These are phyloP conservation scores for Phengaris arion DNA, from an alignment of 2,888 invertebrate species.

Conservation along the genomic window DNA sequence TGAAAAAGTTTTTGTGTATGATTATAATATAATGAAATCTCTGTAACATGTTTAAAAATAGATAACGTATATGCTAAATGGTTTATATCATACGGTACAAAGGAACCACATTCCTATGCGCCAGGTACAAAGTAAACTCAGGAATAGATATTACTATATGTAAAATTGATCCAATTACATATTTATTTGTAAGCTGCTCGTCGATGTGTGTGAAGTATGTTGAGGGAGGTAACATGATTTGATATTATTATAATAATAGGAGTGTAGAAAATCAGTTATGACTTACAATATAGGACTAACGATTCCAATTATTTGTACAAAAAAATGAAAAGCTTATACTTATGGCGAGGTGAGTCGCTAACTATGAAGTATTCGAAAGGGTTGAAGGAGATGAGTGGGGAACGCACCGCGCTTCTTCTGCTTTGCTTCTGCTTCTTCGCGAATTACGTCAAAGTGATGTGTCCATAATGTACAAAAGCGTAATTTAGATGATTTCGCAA, in stretches of 20 bases:
- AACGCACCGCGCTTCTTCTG: too few relatives aligned
- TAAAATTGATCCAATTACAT: not conserved
- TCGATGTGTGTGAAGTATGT: not conserved
- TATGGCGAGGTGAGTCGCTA: too few relatives aligned
- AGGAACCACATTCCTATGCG: not conserved
- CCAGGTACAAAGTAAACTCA: not conserved
- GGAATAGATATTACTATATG: not conserved
- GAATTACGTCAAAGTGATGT: too few relatives aligned
- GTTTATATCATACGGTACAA: not conserved
- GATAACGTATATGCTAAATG: too few relatives aligned
- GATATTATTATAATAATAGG: not conserved
- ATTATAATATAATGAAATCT: too few relatives aligned
- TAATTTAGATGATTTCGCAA: too few relatives aligned
- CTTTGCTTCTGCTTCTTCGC: too few relatives aligned
- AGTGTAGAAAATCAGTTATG: not conserved
- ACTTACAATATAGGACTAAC: not conserved
- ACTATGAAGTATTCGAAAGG: too few relatives aligned
- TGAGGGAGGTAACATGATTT: not conserved
- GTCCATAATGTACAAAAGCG: too few relatives aligned
- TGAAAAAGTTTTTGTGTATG: too few relatives aligned
- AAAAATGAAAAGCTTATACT: not conserved
- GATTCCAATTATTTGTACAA: not conserved
- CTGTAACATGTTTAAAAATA: too few relatives aligned
- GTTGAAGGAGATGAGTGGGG: too few relatives aligned
- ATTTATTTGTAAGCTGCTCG: not conserved